Base-by-base conservation (phyloP, 1,140 invertebrate genomes). In the Pararge aegeria region DNA sequence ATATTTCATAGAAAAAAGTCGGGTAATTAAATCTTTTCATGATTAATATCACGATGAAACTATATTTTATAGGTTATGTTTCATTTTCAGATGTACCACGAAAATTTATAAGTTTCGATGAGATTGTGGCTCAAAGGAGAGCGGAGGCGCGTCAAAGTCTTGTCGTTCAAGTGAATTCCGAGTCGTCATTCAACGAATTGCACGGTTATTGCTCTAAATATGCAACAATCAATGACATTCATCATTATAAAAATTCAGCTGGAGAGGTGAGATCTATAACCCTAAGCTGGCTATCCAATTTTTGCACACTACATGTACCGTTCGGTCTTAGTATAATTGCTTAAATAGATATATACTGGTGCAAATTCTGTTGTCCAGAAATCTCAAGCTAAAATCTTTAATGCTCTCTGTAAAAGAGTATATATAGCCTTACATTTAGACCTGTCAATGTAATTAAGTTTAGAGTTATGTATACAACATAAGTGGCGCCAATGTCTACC, bases 111-210 rank as follows among this genome's bases (percentile, higher is more conserved):
- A 80, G 67, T 19, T 90, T 91, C 62, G 86, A 90, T 42, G 86
- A 89, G 62, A 50, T 90, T 30, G 74, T 84, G 7, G 58, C 70
- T 13, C 73, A 80, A 24, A 82, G 93, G 66, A 89, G 90, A 78
- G 64, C 75, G 15, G 89, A 95, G 85, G 94, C 94, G 5, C 79
- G 83, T 38, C 78, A 91, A 55, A 94, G 93, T 78, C 75, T 94
- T 21, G 75, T 94, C 10, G 88, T 94, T 16, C 91, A 94, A 90
- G 92, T 94, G 1, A 92, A 93, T 67, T 93, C 93, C 0, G 83
- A 92, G 30, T 90, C 92, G 30, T 94, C 92, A 5, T 92, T 91
- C 64, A 72, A 73, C 46, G 92, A 94, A 83, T 83, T 95, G 24
- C 90, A 92, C 76, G 80, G 87, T 1, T 94, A 94, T 79, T 95